Base-by-base conservation (phyloP, 2,113 vertebrate species). In the Zosterops pallidus region DNA sequence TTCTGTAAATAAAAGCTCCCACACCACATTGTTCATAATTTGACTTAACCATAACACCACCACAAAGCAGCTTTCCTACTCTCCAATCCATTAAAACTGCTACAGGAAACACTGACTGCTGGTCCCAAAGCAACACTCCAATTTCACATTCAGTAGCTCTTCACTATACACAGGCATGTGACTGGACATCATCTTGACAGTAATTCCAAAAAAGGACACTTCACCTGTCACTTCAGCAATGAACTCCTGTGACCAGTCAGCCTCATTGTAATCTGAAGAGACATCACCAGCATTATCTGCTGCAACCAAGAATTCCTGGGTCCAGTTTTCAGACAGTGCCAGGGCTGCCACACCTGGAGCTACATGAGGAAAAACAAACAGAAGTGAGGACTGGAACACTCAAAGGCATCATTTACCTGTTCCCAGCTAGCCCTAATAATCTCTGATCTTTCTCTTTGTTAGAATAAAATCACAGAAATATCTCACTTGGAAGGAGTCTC, bases 211-310 rank as follows among this genome's bases (percentile, higher is more conserved):
- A 39, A 37, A 56, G 33, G 31, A 79, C 16, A 39, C 28, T 93
- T 97, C 75, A 99, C 99, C 99, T 98, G 99, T 98, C 83, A 98
- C 99, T 94, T 99, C 99, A n/a, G 98, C 98, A 69, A 99, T 99
- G 97, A 99, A 99, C 90, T 99, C 99, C 92, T 98, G 98, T 9
- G 99, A 99, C 99, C 99, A 99, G 95, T 99, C 99, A 35, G 99
- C 98, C 64, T 99, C 99, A 39, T 98, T 98, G 55, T 98, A 98
- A 91, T 99, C 99, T 60, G 99, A 97, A 41, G 98, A 98, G 57
- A 97, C 95, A 65, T 98, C 98, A 31, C 98, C 95, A 63, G 97
- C 90, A 9, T 98, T 94, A 82, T 99, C 98, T 25, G 98, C 97
- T 49, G 98, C 97, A 17, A 98, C 98, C 88, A 99, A 95, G 95